Percentiles rank a stretch among this genome's conserved stretches.
Conservation (phyloP, 64 coral and sea anemone species). For the Stichodactyla mertensii region DNA sequence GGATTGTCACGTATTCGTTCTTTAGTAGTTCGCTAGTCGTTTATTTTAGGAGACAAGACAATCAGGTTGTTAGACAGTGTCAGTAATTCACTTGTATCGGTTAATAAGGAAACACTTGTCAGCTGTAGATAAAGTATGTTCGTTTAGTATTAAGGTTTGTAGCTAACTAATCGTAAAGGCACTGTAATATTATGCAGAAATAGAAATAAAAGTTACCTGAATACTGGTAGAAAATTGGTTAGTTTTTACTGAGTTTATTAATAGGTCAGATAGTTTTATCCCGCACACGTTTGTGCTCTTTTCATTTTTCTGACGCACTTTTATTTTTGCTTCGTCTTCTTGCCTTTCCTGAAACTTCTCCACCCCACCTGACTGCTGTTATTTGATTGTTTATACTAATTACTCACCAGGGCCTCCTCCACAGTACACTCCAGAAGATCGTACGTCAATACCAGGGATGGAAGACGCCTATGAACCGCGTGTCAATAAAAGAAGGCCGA, state of each 20-base stretch:
- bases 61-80: background rate
- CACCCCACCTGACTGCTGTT: background rate
- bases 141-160: background rate
- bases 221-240: background rate
- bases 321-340: background rate
- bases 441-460: constrained; percentile 39
- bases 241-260: background rate
- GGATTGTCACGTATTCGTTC: too few species aligned
- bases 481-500: constrained; percentile 27
- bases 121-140: background rate
- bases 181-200: background rate
- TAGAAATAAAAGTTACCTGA: background rate
- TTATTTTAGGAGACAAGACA: too few species aligned
- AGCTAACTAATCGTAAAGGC: background rate
- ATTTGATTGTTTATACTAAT: background rate
- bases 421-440: constrained; percentile 76
- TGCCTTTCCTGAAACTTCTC: background rate
- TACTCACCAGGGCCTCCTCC: constrained; percentile 62
- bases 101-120: background rate
- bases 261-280: background rate
- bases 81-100: background rate
- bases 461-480: constrained; percentile 38
- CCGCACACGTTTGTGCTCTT: background rate
- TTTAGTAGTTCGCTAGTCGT: too few species aligned
- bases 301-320: background rate